Conservation (phyloP, 2,113 vertebrate genomes). For the Plestiodon gilberti region DNA sequence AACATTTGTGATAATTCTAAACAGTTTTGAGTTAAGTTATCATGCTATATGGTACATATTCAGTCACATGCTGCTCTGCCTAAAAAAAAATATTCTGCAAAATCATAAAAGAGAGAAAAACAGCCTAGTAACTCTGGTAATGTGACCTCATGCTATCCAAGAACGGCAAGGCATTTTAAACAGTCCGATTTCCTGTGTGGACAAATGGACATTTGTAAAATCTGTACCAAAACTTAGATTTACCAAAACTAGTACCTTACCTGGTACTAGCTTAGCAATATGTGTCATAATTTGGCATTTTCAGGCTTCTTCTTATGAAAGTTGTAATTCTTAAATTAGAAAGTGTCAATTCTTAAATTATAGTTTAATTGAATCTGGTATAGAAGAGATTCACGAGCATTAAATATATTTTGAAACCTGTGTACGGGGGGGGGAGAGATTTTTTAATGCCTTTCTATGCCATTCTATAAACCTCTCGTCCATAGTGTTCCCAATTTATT, state of each 20-base stretch:
- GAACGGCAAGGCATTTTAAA: neutral
- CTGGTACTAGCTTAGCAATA: neutral
- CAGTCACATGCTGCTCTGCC: neutral
- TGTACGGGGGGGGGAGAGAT: too few species aligned
- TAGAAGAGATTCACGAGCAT: neutral
- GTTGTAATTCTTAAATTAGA: neutral
- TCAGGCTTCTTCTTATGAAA: neutral
- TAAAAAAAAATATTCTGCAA: neutral
- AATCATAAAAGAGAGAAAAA: neutral
- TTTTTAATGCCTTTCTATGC: neutral
- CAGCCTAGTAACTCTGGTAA: neutral
- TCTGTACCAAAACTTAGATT: neutral
- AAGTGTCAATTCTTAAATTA: too few species aligned
- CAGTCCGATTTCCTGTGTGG: neutral
- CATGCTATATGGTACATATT: neutral
- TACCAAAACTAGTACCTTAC: neutral
- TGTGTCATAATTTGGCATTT: neutral
- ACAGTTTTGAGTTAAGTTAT: neutral
- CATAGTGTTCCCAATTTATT: neutral
- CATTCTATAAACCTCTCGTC: neutral
- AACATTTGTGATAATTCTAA: conserved; percentile 5
- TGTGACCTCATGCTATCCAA: neutral
- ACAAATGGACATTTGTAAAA: neutral
- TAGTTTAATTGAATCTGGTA: neutral
- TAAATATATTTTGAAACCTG: neutral